Conservation (phyloP, 2,888 invertebrate species). For the Sceliomorpha sp. region DNA sequence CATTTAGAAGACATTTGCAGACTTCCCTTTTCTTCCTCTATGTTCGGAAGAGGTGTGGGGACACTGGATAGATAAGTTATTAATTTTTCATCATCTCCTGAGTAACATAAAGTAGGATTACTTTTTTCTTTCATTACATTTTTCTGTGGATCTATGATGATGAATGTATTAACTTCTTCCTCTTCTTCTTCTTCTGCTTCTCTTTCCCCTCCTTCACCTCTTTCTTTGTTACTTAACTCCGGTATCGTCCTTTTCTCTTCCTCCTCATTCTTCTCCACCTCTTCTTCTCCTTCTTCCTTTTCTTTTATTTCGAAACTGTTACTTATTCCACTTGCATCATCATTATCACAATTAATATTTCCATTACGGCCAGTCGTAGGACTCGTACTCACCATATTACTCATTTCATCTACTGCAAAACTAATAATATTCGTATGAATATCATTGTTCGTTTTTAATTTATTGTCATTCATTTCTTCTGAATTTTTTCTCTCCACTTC, state of each 20-base stretch:
- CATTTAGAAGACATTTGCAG: conserved; percentile 75
- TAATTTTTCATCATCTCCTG: conserved; percentile 10
- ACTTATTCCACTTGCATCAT: not conserved
- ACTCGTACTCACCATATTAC: conserved; percentile 21
- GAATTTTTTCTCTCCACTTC: conserved; percentile 78
- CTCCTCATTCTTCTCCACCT: too few relatives aligned
- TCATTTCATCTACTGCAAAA: too few relatives aligned
- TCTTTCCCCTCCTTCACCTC: conserved; percentile 3
- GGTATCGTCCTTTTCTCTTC: conserved; percentile 2
- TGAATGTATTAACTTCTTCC: conserved; percentile 73
- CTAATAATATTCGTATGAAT: conserved; percentile 28
- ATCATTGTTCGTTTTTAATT: conserved; percentile 46
- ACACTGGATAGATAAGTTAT: too few relatives aligned
- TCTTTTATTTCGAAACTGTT: too few relatives aligned
- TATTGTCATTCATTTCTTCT: conserved; percentile 71
- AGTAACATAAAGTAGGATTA: conserved; percentile 4
- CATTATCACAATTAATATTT: not conserved
- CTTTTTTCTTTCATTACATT: too few relatives aligned
- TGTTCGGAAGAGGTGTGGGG: conserved; percentile 64
- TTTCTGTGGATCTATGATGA: conserved; percentile 74
- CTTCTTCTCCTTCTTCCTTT: too few relatives aligned
- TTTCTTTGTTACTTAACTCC: conserved; percentile 20
- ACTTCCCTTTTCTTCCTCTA: conserved; percentile 76
- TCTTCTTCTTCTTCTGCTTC: conserved; percentile 61
- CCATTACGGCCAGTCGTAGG: not conserved